Conservation (phyloP, 2,797 vertebrate genomes). For the Taeniopygia guttata region DNA sequence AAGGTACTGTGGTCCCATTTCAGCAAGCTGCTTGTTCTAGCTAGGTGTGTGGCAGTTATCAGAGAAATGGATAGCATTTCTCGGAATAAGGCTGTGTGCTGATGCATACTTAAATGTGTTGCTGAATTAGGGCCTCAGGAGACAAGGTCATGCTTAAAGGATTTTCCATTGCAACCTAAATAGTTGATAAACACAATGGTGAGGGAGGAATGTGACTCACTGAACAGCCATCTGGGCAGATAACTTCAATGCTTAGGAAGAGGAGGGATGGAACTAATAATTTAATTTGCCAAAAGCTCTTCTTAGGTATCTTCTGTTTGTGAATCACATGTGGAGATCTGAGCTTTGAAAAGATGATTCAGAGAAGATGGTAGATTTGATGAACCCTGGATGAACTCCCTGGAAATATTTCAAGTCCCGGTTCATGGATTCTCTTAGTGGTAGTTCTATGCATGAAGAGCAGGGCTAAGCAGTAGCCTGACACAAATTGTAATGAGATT, state of each 20-base stretch:
- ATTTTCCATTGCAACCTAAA: conserved; percentile 26
- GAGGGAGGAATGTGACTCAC: not conserved
- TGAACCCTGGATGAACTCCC: not conserved
- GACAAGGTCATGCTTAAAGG: conserved; percentile 6
- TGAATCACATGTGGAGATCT: not conserved
- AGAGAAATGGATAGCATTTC: not conserved
- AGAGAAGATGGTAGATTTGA: not conserved
- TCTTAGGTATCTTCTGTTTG: not conserved
- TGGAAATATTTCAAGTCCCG: not conserved
- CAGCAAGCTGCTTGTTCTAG: not conserved
- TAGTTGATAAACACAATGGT: not conserved
- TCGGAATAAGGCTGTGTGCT: not conserved
- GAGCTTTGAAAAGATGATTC: not conserved
- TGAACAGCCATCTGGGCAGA: not conserved
- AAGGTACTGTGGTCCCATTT: not conserved
- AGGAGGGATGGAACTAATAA: not conserved
- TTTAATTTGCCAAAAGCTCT: not conserved
- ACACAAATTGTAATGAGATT: not conserved
- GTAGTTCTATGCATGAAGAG: not conserved
- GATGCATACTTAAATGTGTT: not conserved
- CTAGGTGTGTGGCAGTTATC: not conserved
- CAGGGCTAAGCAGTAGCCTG: not conserved
- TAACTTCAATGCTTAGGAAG: not conserved
- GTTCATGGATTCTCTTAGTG: not conserved
- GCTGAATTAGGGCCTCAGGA: conserved; percentile 16